Base-by-base conservation (phyloP, 1,140 invertebrate species). In the Globodera ellingtonae region DNA sequence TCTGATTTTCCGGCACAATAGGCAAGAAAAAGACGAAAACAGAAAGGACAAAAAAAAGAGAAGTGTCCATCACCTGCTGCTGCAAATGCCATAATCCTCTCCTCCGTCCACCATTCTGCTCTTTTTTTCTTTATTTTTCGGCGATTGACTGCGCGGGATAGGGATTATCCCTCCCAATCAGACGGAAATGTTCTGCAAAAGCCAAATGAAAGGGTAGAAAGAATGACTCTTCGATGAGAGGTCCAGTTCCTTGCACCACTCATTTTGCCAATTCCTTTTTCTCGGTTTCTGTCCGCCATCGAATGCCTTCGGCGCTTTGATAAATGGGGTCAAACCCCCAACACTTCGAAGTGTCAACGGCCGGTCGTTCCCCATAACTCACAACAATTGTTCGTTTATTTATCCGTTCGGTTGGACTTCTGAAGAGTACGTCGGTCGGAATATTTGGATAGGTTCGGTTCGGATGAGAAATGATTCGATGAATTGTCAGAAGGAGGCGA, bases 381-480 rank as follows among this genome's bases (percentile, higher is more conserved):
- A 6, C 10, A 47, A 48, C 70, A 72, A 47, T 52, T 72, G 47
- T 72, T 52, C 70, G 46, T 52, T 72, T 52, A 72, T n/a, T 48
- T 48, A 48, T 13, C 47, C 50, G 15, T 70, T 70, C 6, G 69
- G 1, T 10, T 70, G n/a, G 65, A 10, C 69, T 44, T 8, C 47
- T 18, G 70, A 52, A 15, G 69, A 9, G 69, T 47, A 52, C 15
- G 18, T 6, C 13, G 50, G n/a, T 18, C 13, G 13, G 13, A 13
- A 6, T 6, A 72, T 2, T 52, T 15, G 15, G 70, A 72, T 13
- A 3, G 70, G 15, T 13, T 72, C 6, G 70, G 3, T 35, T 18
- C 50, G 18, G 70, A 47, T 72, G 70, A 72, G 70, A 46, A 48
- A 70, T 18, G 46, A 72, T 10, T n/a, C 3, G 13, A 72, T 48